A percentile compares a stretch with the other conserved stretches of the same genome.
Evolutionary conservation across 2,888 invertebrate species (phyloP).

Genomic region (Chrysolina haemoptera): DNA sequence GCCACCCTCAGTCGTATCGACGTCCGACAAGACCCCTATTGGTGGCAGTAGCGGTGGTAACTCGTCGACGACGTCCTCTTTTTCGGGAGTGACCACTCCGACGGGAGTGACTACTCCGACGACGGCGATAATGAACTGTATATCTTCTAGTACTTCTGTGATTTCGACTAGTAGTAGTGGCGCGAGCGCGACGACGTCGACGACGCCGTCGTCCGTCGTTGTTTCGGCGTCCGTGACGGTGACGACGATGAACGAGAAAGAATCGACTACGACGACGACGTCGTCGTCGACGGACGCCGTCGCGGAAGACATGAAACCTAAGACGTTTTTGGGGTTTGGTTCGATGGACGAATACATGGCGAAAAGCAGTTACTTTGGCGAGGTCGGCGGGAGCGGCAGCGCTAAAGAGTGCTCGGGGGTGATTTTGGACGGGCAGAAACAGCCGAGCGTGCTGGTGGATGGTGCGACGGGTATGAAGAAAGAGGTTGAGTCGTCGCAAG

Average conservation of each 20-base stretch:
- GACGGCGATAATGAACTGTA: slow-evolving; percentile 39
- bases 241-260: slow-evolving; percentile 44
- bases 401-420: slow-evolving; percentile 31
- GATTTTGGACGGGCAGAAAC: slow-evolving; percentile 41
- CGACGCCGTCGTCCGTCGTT: slow-evolving; percentile 58
- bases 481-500: slow-evolving; percentile 54
- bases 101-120: slow-evolving; percentile 49
- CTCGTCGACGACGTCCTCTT: slow-evolving; percentile 37
- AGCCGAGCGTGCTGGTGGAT: slow-evolving; percentile 38
- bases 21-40: slow-evolving; percentile 33
- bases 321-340: slow-evolving; percentile 43
- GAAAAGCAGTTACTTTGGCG: slow-evolving; percentile 41
- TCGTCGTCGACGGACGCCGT: slow-evolving; percentile 20
- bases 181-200: slow-evolving; percentile 34
- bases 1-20: slow-evolving; percentile 37
- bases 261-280: slow-evolving; percentile 32
- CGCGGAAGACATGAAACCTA: slow-evolving; percentile 35
- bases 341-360: slow-evolving; percentile 37
- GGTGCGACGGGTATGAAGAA: slow-evolving; percentile 51
- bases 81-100: slow-evolving; percentile 51
- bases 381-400: slow-evolving; percentile 24
- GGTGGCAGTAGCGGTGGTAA: slow-evolving; percentile 45
- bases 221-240: slow-evolving; percentile 57
- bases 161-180: slow-evolving; percentile 49
- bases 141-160: slow-evolving; percentile 50